Conservation (phyloP, 2,888 invertebrate species). For the Branchipolynoe longqiensis region DNA sequence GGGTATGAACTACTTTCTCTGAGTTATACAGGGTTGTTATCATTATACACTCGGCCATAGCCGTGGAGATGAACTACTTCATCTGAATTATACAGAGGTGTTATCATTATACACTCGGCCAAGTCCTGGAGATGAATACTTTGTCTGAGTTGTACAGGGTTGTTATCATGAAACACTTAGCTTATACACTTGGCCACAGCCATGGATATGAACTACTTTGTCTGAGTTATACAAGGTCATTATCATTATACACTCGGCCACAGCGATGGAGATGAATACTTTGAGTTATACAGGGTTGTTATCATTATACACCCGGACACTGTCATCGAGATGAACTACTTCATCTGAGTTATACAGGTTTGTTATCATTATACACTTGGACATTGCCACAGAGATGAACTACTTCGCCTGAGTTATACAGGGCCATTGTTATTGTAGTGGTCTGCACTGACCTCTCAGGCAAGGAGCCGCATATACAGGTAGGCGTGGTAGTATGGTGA, state of each 20-base stretch:
- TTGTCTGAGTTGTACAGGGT: too few species aligned
- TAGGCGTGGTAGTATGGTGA: too few species aligned
- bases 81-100: background rate
- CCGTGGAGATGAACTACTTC: conserved; percentile 6
- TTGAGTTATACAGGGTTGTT: background rate
- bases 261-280: background rate
- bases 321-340: conserved; percentile 11
- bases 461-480: too few species aligned
- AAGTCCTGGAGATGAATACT: too few species aligned
- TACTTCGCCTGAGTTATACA: too few species aligned
- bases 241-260: background rate
- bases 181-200: background rate
- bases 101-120: background rate
- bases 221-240: background rate
- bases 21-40: background rate
- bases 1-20: background rate
- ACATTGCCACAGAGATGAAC: too few species aligned
- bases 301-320: background rate
- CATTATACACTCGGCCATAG: background rate
- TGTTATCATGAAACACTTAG: too few species aligned
- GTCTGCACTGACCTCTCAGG: too few species aligned
- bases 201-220: conserved; percentile 31
- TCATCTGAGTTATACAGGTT: background rate
- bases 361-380: background rate
- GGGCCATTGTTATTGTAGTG: too few species aligned